A percentile compares a stretch with the other conserved stretches of the same genome.
phyloP scores from a whole-genome alignment of 2,113 vertebrate species.

The Mugil cephalus region DNA sequence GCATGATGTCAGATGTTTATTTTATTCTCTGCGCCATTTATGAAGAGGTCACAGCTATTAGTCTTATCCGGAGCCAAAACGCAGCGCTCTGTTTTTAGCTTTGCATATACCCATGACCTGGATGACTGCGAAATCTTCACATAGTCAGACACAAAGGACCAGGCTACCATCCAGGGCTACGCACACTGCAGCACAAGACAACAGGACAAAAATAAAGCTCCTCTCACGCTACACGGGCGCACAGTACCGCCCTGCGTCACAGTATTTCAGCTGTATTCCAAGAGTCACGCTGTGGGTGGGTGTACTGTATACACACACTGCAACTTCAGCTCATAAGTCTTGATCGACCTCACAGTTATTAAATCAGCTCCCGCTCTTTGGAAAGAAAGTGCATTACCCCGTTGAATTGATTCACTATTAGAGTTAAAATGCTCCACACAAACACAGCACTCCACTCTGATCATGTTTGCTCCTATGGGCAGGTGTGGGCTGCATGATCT shows the following conservation, averaged over 20 bases:
- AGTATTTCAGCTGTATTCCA: constrained; percentile 21
- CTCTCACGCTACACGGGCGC: not conserved
- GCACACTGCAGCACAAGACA: not conserved
- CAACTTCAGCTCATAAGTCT: constrained; percentile 46
- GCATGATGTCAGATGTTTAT: not conserved
- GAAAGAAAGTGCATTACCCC: constrained; percentile 5
- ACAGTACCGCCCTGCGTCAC: constrained; percentile 23
- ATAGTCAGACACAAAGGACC: not conserved
- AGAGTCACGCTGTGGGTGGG: constrained; percentile 46
- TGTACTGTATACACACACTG: constrained; percentile 47
- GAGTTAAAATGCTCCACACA: constrained; percentile 7
- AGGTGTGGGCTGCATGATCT: constrained; percentile 2
- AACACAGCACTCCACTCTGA: not conserved
- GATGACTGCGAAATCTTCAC: no score
- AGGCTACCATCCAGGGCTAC: not conserved
- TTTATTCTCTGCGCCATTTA: not conserved
- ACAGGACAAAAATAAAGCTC: constrained; percentile 3
- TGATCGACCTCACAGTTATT: constrained; percentile 60
- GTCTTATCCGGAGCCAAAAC: no score
- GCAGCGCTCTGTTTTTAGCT: no score
- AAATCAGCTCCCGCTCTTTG: constrained; percentile 53
- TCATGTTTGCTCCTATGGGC: not conserved
- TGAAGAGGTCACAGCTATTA: no score
- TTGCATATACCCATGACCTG: no score
- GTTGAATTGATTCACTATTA: constrained; percentile 19